A percentile compares a stretch with the other conserved stretches of the same genome.
phyloP scores from a whole-genome alignment of 2,113 vertebrate species.

The Camarhynchus parvulus region DNA sequence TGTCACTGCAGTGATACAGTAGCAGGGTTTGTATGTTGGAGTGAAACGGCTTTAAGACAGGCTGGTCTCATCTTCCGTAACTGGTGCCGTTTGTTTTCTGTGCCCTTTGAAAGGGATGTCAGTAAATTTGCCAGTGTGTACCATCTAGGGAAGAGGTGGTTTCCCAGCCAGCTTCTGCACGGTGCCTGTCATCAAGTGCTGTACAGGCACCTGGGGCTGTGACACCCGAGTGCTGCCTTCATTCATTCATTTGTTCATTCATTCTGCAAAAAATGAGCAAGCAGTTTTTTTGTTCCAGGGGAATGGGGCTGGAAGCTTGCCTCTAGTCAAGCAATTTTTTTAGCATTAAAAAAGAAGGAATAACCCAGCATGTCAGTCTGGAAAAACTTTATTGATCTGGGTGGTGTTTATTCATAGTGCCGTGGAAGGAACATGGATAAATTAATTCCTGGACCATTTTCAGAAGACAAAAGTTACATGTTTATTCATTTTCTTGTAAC shows the following conservation, averaged over 20 bases:
- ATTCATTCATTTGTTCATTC: accelerated
- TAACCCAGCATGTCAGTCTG: accelerated
- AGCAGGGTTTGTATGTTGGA: accelerated
- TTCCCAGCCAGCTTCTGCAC: accelerated
- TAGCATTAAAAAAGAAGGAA: not conserved
- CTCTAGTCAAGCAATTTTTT: not conserved
- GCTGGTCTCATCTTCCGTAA: accelerated
- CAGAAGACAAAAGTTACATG: not conserved
- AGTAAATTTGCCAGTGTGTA: not conserved
- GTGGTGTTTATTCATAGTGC: not conserved
- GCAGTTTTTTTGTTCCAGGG: not conserved
- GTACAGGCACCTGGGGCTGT: not conserved
- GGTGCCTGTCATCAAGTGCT: too few relatives aligned
- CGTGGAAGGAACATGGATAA: accelerated
- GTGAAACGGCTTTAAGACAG: not conserved
- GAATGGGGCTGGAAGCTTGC: not conserved
- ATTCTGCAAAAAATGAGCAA: accelerated
- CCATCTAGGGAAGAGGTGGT: not conserved
- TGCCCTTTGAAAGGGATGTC: not conserved
- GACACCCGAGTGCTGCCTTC: accelerated
- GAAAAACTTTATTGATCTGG: accelerated
- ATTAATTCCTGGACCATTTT: not conserved
- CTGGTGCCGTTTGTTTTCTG: not conserved
- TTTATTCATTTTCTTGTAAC: not conserved
- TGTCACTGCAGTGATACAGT: not conserved